These are phyloP conservation scores for Nyctalus aviator DNA, from an alignment of 2,797 vertebrate genomes.

Conservation along the genomic window DNA sequence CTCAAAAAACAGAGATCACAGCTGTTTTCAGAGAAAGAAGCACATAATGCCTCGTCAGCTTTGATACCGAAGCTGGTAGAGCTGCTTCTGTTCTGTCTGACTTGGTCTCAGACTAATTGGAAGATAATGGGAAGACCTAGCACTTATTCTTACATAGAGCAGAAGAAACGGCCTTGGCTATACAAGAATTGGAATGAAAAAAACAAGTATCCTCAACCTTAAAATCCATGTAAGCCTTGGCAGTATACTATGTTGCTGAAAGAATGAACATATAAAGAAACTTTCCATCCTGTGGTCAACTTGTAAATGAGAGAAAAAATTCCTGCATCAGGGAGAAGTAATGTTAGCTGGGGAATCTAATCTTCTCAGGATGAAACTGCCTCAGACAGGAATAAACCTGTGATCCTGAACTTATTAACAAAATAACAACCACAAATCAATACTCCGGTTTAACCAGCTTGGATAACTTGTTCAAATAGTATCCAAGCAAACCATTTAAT, in stretches of 20 bases:
- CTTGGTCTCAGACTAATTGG: neutral
- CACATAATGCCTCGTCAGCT: neutral
- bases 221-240: neutral
- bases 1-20: neutral
- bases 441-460: slow-evolving; percentile 35
- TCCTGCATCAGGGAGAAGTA: slow-evolving; percentile 5
- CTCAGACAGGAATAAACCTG: slow-evolving; percentile 44
- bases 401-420: neutral
- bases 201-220: neutral
- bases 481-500: neutral
- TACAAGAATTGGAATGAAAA: neutral
- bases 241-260: neutral
- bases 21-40: slow-evolving; percentile 34
- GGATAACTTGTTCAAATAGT: slow-evolving; percentile 34
- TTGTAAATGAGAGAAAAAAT: slow-evolving; percentile 41
- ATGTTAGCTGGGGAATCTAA: slow-evolving; percentile 23
- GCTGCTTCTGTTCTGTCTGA: neutral
- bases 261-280: neutral
- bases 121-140: neutral
- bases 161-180: neutral
- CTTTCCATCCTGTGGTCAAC: neutral
- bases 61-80: neutral
- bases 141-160: neutral
- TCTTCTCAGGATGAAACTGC: slow-evolving; percentile 59
- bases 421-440: slow-evolving; percentile 38